Conservation (phyloP, 2,113 vertebrate species). For the Himantopus leucocephalus region DNA sequence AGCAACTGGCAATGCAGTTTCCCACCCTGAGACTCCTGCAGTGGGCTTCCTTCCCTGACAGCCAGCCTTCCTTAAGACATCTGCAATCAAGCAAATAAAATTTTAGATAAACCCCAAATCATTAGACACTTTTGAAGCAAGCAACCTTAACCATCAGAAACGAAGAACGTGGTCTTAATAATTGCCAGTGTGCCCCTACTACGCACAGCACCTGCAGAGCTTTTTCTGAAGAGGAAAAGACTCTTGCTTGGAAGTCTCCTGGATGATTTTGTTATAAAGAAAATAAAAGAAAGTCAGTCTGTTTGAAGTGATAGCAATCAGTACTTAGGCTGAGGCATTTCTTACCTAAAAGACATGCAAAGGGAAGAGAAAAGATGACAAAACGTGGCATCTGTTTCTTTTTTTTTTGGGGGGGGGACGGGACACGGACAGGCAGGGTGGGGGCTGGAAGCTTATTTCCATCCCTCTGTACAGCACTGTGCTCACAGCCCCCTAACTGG, state of each 20-base stretch:
- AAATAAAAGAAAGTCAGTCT: not conserved
- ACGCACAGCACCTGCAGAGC: not conserved
- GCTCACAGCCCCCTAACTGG: not conserved
- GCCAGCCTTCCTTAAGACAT: not conserved
- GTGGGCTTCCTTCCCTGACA: not conserved
- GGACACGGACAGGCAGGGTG: too few relatives aligned
- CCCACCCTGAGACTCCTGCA: not conserved
- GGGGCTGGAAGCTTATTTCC: not conserved
- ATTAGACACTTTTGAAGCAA: not conserved
- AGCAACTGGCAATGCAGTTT: not conserved
- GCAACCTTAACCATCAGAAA: not conserved
- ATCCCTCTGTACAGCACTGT: not conserved
- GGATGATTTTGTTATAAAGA: not conserved
- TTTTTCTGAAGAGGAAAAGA: not conserved
- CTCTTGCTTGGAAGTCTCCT: not conserved
- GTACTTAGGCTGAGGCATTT: not conserved
- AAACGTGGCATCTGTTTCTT: not conserved
- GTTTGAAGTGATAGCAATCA: not conserved
- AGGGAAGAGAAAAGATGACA: not conserved
- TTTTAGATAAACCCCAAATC: not conserved
- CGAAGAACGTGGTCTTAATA: accelerated
- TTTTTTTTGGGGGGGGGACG: too few relatives aligned
- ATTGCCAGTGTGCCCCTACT: not conserved
- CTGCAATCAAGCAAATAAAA: not conserved
- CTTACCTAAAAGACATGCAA: not conserved